Percentiles rank a stretch among this genome's conserved stretches.
Evolutionary conservation across 2,113 vertebrate genomes (phyloP).

Genomic region (Cyanoramphus novaezelandiae): DNA sequence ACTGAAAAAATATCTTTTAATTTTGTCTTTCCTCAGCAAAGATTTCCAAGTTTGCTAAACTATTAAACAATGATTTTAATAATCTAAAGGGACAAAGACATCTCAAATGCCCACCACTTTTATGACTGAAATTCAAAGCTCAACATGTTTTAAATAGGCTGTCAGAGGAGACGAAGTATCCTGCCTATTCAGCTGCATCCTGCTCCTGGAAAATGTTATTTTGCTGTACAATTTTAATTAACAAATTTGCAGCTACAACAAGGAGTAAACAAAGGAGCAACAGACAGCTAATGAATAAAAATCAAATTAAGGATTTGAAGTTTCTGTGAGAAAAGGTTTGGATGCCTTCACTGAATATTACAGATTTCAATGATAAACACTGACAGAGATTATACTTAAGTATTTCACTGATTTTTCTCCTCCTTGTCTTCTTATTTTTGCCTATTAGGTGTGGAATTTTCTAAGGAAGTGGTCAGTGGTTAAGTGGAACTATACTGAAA

Average conservation of each 20-base stretch:
- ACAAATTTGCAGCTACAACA: not conserved
- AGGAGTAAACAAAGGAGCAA: not conserved
- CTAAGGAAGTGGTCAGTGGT: not conserved
- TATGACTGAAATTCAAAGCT: slow-evolving; percentile 6
- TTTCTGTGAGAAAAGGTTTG: not conserved
- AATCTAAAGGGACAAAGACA: not conserved
- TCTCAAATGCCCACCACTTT: not conserved
- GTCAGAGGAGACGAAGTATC: not conserved
- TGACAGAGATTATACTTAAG: not conserved
- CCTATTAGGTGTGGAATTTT: not conserved
- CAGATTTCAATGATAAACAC: not conserved
- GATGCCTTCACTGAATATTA: not conserved
- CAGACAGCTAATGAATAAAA: slow-evolving; percentile 9
- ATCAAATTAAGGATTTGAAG: not conserved
- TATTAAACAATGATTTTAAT: not conserved
- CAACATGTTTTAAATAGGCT: not conserved
- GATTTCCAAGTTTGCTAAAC: not conserved
- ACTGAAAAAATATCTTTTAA: not conserved
- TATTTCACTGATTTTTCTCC: not conserved
- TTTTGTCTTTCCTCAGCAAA: not conserved
- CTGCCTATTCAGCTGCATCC: not conserved
- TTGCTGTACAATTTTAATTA: slow-evolving; percentile 29
- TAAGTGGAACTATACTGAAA: not conserved
- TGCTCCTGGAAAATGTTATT: not conserved
- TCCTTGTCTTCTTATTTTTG: not conserved